Conservation (phyloP, 2,797 vertebrate genomes). For the Platyrinchus mystaceus region DNA sequence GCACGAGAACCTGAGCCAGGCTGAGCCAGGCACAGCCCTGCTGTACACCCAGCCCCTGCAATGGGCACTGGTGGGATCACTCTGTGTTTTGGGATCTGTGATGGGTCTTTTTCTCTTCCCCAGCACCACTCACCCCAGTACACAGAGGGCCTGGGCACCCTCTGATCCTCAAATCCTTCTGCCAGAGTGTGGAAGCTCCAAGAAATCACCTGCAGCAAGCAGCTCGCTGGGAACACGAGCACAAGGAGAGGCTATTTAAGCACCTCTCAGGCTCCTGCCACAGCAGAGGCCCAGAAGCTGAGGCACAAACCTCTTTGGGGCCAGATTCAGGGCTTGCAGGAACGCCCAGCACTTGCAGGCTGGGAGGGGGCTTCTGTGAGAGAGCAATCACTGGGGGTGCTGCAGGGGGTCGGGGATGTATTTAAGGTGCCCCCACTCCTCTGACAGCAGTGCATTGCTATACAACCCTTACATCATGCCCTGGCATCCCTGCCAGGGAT, state of each 20-base stretch:
- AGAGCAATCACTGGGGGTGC: background rate
- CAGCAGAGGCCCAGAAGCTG: background rate
- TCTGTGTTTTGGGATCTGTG: background rate
- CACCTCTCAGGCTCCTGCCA: background rate
- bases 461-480: fast-evolving
- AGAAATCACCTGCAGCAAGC: background rate
- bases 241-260: background rate
- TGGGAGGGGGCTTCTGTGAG: background rate
- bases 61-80: fast-evolving
- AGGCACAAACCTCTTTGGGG: background rate
- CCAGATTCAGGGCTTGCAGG: background rate
- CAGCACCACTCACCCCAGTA: background rate
- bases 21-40: background rate
- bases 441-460: background rate
- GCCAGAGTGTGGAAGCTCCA: background rate
- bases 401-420: background rate
- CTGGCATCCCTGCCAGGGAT: background rate
- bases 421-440: background rate
- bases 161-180: background rate
- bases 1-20: background rate
- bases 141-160: background rate
- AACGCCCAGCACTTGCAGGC: background rate
- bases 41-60: fast-evolving
- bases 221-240: fast-evolving
- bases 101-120: background rate